Conservation (phyloP, 2,888 invertebrate genomes). For the Lapara coniferarum region DNA sequence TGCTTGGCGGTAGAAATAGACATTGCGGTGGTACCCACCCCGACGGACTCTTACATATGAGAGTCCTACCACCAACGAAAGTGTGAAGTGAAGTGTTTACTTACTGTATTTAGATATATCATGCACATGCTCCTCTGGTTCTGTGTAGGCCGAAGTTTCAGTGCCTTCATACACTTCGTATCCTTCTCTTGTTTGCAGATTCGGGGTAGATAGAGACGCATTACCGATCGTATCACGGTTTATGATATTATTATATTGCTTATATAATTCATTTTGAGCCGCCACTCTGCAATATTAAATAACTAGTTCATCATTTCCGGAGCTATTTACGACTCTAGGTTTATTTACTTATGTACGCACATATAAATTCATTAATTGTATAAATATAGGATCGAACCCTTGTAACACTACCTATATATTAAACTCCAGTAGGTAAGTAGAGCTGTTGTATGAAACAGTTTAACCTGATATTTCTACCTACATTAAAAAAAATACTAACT, state of each 20-base stretch:
- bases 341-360: not conserved
- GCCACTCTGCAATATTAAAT: slow-evolving; percentile 82
- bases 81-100: too few relatives aligned
- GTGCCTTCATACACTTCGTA: slow-evolving; percentile 85
- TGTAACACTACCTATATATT: too few relatives aligned
- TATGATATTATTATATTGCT: slow-evolving; percentile 79
- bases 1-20: too few relatives aligned
- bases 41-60: too few relatives aligned
- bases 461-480: too few relatives aligned
- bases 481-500: too few relatives aligned
- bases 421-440: too few relatives aligned
- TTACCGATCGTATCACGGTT: slow-evolving; percentile 39
- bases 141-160: slow-evolving; percentile 79
- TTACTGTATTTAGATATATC: slow-evolving; percentile 74
- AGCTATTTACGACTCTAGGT: not conserved
- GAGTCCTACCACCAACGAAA: too few relatives aligned
- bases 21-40: too few relatives aligned
- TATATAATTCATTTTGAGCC: slow-evolving; percentile 87
- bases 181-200: slow-evolving; percentile 59
- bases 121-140: slow-evolving; percentile 48
- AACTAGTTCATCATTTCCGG: not conserved
- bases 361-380: too few relatives aligned
- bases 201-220: slow-evolving; percentile 37
- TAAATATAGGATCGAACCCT: too few relatives aligned
- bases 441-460: too few relatives aligned